Evolutionary conservation across 2,797 vertebrate genomes (phyloP).

Genomic region (Phalloptychus januarius): DNA sequence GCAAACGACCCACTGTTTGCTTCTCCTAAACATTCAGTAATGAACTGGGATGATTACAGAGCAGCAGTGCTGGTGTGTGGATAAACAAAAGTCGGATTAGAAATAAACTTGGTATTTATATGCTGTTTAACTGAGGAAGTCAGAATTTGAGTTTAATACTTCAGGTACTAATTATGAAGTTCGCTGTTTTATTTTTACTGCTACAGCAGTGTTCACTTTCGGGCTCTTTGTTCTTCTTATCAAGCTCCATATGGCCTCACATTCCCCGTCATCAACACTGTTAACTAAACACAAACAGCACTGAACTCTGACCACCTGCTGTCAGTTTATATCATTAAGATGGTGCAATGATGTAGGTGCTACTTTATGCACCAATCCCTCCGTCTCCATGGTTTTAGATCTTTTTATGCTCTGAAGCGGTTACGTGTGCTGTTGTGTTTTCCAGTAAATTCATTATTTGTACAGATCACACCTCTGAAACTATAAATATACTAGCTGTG

Average conservation of each 20-base stretch:
- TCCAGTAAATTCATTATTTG: not conserved
- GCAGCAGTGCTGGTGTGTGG: not conserved
- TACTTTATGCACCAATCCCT: not conserved
- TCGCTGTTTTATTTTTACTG: slow-evolving; percentile 1
- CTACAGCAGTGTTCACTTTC: not conserved
- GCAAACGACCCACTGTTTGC: slow-evolving; percentile 6
- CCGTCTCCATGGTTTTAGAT: not conserved
- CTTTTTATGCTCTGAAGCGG: not conserved
- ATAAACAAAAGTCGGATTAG: not conserved
- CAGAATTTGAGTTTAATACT: slow-evolving; percentile 12
- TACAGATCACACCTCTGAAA: not conserved
- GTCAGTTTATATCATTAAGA: slow-evolving; percentile 14
- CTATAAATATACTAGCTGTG: not conserved
- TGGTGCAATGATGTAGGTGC: slow-evolving; percentile 7
- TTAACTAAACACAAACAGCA: slow-evolving; percentile 15
- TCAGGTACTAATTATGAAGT: not conserved
- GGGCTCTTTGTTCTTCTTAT: slow-evolving; percentile 15
- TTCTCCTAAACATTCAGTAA: not conserved
- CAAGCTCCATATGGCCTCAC: not conserved
- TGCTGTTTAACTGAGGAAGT: not conserved
- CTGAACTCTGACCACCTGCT: slow-evolving; percentile 2
- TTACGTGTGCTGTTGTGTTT: not conserved
- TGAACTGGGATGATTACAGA: not conserved
- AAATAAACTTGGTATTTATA: slow-evolving; percentile 1
- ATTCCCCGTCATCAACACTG: not conserved